Base-by-base conservation (phyloP, 2,113 vertebrate genomes). In the Pteropus alecto region DNA sequence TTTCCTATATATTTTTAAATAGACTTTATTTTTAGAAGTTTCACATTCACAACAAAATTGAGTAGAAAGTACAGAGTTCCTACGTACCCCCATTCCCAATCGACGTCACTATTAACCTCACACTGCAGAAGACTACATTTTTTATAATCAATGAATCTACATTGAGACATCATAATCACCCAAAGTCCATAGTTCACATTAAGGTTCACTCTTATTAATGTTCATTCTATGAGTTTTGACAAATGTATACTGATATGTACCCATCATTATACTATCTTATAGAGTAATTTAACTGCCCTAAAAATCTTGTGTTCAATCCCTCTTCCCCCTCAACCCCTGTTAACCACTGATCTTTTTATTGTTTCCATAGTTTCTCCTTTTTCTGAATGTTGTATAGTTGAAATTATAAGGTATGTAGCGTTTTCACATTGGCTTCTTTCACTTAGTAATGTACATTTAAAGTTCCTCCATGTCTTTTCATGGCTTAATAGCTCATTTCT, bases 351-450 rank as follows among this genome's bases (percentile, higher is more conserved):
- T 30, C 38, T 48, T 91, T 87, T 65, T 24, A 67, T 0, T 14
- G 6, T 60, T 28, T 67, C 7, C 21, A 65, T 12, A 41, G 33
- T n/a, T 89, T 74, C 79, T 5, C 1, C 12, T 86, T 95, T 78
- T 74, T 24, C 33, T 61, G 38, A 86, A 46, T 87, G 6, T 46
- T 24, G 6, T 38, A 18, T 22, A 18, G 35, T n/a, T 87, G 16
- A 22, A 94, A 84, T 91, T 11, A 26, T 65, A 48, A 24, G 26
- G 7, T 21, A 51, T 35, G 8, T 12, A 70, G 30, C 13, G 6
- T 71, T 87, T 78, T 60, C 65, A 74, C n/a, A 74, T 16, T 67
- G 35, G 19, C 30, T 88, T 89, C 28, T 89, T 79, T 38, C 33
- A 35, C 1, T 85, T 85, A n/a, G 22, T 35, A 65, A 89, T 67